A percentile compares a stretch with the other conserved stretches of the same genome.
These are phyloP conservation scores for Platalea minor DNA, from an alignment of 2,797 vertebrate genomes.

Conservation along the genomic window DNA sequence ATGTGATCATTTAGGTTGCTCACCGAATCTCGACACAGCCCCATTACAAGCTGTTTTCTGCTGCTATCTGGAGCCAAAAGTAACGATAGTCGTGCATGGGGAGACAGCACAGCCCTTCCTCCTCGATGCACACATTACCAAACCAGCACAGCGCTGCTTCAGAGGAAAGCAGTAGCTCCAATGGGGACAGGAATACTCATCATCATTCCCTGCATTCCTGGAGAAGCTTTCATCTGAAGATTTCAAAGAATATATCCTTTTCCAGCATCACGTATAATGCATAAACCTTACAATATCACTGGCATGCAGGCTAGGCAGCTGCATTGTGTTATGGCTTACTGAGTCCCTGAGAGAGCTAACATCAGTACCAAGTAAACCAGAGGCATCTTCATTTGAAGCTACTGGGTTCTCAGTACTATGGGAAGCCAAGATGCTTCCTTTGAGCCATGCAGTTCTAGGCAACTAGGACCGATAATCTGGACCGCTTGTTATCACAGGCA, in stretches of 20 bases:
- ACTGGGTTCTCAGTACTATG: neutral
- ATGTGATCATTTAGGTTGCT: neutral
- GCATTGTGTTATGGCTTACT: neutral
- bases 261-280: neutral
- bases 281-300: neutral
- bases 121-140: neutral
- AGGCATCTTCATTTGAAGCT: neutral
- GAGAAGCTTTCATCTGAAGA: neutral
- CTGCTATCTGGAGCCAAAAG: neutral
- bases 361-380: neutral
- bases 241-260: neutral
- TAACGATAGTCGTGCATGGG: rapidly evolving
- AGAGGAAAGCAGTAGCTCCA: neutral
- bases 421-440: neutral
- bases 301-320: neutral
- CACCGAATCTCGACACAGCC: rapidly evolving
- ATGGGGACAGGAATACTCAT: neutral
- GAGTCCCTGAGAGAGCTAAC: neutral
- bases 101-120: neutral
- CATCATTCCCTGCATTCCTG: neutral
- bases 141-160: rapidly evolving
- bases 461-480: neutral
- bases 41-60: neutral
- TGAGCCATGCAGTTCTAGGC: neutral
- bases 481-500: neutral